Base-by-base conservation (phyloP, 2,888 invertebrate species). In the Carabus problematicus region DNA sequence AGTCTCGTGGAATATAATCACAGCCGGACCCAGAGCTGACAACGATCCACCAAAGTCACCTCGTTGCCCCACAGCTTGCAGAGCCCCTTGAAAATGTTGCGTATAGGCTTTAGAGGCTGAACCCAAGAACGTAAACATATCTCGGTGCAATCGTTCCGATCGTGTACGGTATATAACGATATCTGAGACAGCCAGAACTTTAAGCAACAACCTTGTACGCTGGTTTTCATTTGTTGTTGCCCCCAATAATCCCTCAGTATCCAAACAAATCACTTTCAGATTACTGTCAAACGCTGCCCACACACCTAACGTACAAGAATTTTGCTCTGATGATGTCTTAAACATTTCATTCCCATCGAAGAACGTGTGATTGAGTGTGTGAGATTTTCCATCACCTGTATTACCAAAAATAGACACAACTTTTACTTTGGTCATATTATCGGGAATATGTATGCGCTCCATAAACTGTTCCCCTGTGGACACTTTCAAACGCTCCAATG, bases 341-440 rank as follows among this genome's bases (percentile, higher is more conserved):
- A 91, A 91, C 0, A 89, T 75, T 75, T 87, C 86, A 70, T 84
- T 82, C 0, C 89, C 89, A 73, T 85, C 80, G 77, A 89, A 91
- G 77, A 90, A 89, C 3, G 79, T 75, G 72, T 92, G 86, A 80
- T 94, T 94, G 76, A 93, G 81, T 0, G 92, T 92, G 76, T 90
- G 86, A 1, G 92, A 92, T 81, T 93, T 93, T 1, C 93, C 93
- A 81, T 92, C 93, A 0, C 93, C 93, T 0, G 92, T 91, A 76
- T 92, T 93, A 1, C 94, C 94, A 82, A 93, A 92, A 76, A 94
- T 91, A 9, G 93, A 91, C 0, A 93, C 87, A 12, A 93, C 92
- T 82, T 93, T 93, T 11, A 93, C 87, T 79, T 87, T 88, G 11
- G 81, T 79, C 39, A 83, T 81, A 55, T 79, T 81, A 52, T 83